Base-by-base conservation (phyloP, 2,888 invertebrate genomes). In the Brachylomia viminalis region DNA sequence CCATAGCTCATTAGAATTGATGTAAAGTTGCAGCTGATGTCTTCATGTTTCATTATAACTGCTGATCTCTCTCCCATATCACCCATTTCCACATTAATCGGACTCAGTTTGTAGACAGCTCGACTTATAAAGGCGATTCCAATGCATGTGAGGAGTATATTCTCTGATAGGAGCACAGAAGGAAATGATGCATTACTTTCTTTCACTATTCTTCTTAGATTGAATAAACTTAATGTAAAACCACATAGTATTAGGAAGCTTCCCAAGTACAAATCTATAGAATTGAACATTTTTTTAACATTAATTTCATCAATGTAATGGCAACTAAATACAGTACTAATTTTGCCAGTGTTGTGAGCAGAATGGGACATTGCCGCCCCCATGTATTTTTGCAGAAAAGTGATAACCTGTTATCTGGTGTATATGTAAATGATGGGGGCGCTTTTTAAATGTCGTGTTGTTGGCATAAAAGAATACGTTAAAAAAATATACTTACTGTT, bases 351-450 rank as follows among this genome's bases (percentile, higher is more conserved):
- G 87, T 81, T 80, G 49, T 42, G 54, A 72, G 62, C 64, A 49
- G 74, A 92, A 85, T 92, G 91, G 77, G 77, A 82, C 79, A 75
- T 76, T 75, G 81, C 52, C 72, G 90, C 95, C 95, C 95, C 90
- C 88, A 95, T 95, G 71, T 72, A 89, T 91, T 77, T 81, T 91
- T 84, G 86, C 88, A 82, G 79, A 80, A 77, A 67, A 78, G 81
- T 86, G 90, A 92, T 92, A 92, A 77, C 79, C 79, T 72, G 83
- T 88, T 92, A 92, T 91, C 91, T 92, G 91, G 23, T 82, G 49
- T 90, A 92, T 94, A 92, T 94, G 94, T 92, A 93, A 95, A 95
- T 92, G 91, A 96, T 96, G 87, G 91, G 95, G 96, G 95, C 84
- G 56, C 90, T 92, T 93, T 91, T 91, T 47, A 85, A 82, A 70